phyloP scores from a whole-genome alignment of 2,888 invertebrate species.

The Leptinotarsa haldemani region DNA sequence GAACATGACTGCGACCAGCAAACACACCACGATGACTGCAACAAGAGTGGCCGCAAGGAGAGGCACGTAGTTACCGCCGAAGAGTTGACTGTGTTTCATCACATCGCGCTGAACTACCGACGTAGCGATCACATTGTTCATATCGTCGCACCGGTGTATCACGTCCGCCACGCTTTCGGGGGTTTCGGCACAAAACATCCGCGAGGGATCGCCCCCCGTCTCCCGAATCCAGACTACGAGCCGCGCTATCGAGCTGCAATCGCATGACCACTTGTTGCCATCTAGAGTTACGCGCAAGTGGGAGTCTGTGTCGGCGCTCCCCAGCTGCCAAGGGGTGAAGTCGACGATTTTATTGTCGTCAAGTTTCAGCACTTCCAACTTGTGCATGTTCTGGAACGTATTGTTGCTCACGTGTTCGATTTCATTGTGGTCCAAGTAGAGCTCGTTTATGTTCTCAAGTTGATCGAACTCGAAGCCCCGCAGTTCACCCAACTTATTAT shows the following conservation, averaged over 20 bases:
- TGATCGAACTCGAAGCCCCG: slow-evolving; percentile 84
- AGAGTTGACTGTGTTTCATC: slow-evolving; percentile 73
- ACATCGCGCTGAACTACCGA: slow-evolving; percentile 66
- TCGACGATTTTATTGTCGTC: slow-evolving; percentile 83
- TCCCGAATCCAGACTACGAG: slow-evolving; percentile 78
- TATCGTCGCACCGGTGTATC: slow-evolving; percentile 73
- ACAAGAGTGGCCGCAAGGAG: slow-evolving; percentile 79
- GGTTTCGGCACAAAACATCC: slow-evolving; percentile 73
- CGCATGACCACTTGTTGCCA: slow-evolving; percentile 87
- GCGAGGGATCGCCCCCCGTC: slow-evolving; percentile 75
- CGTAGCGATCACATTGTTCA: slow-evolving; percentile 76
- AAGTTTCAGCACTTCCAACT: slow-evolving; percentile 78
- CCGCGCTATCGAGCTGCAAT: slow-evolving; percentile 78
- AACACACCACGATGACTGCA: slow-evolving; percentile 76
- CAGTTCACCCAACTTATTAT: slow-evolving; percentile 78
- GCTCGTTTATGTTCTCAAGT: slow-evolving; percentile 77
- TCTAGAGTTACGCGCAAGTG: slow-evolving; percentile 78
- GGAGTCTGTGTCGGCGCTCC: slow-evolving; percentile 68
- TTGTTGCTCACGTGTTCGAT: slow-evolving; percentile 79
- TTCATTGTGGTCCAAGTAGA: slow-evolving; percentile 82
- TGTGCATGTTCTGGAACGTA: slow-evolving; percentile 80
- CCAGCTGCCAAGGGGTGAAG: slow-evolving; percentile 77
- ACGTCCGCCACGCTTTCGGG: slow-evolving; percentile 68
- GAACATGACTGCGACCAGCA: slow-evolving; percentile 77
- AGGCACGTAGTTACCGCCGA: slow-evolving; percentile 79